Percentiles rank a stretch among this genome's conserved stretches.
Evolutionary conservation across 2,888 invertebrate genomes (phyloP).

Genomic region (Diarsia rubi): DNA sequence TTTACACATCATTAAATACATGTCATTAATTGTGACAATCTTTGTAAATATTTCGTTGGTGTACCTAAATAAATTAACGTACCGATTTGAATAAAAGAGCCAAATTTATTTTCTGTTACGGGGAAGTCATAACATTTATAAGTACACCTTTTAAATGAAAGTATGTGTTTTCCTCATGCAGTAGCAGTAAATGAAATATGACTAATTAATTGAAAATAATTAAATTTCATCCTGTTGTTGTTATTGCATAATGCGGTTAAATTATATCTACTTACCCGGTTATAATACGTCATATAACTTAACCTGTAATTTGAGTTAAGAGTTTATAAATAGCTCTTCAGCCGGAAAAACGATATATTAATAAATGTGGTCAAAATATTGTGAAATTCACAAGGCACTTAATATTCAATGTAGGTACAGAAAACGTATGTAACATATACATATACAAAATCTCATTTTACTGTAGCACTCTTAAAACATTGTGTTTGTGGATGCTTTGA

Average conservation of each 20-base stretch:
- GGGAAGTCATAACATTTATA: neutral
- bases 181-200: neutral
- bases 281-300: neutral
- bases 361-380: neutral
- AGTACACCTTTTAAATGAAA: neutral
- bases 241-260: neutral
- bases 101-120: neutral
- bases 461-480: no score
- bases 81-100: neutral
- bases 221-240: slow-evolving; percentile 2
- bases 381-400: neutral
- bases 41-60: no score
- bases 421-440: neutral
- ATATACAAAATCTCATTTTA: no score
- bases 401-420: neutral
- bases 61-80: no score
- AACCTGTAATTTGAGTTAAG: neutral
- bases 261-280: neutral
- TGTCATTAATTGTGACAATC: no score
- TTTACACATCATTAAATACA: no score
- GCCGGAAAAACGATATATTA: slow-evolving; percentile 6
- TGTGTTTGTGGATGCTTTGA: no score
- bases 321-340: neutral
- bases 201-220: neutral
- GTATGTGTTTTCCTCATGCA: neutral